These are phyloP conservation scores for Anguilla pacifica DNA, from an alignment of 2,797 vertebrate genomes.

Conservation along the genomic window DNA sequence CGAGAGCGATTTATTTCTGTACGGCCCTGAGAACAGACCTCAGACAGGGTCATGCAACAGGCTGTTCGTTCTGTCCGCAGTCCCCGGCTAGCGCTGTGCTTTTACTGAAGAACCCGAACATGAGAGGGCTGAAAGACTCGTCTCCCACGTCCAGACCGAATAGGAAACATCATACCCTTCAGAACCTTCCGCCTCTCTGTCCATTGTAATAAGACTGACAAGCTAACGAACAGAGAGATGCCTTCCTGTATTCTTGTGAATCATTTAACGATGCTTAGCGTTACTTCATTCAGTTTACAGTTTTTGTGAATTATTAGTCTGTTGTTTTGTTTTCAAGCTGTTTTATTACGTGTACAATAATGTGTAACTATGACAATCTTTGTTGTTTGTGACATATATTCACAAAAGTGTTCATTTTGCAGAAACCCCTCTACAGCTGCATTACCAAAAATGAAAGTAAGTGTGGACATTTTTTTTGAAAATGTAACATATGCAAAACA, in stretches of 20 bases:
- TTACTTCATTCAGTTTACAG: neutral
- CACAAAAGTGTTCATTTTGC: constrained; percentile 58
- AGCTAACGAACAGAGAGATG: neutral
- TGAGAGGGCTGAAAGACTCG: neutral
- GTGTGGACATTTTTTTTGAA: constrained; percentile 50
- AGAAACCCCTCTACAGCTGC: constrained; percentile 97
- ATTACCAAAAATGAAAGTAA: constrained; percentile 99
- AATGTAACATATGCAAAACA: neutral
- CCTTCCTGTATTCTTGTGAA: neutral
- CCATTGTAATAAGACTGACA: neutral
- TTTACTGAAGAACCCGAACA: neutral
- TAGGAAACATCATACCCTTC: neutral
- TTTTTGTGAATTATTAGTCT: neutral
- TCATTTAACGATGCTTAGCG: neutral
- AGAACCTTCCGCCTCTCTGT: neutral
- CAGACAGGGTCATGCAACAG: constrained; percentile 16
- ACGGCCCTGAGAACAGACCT: neutral
- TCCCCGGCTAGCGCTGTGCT: neutral
- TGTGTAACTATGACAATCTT: neutral
- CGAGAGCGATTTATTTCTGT: constrained; percentile 16
- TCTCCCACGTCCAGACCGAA: neutral
- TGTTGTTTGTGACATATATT: neutral
- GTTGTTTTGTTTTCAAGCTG: neutral
- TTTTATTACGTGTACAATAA: no score
- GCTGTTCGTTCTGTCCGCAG: neutral